Percentiles rank a stretch among this genome's conserved stretches.
These are phyloP conservation scores for Xenus cinereus DNA, from an alignment of 2,113 vertebrate genomes.

Conservation along the genomic window DNA sequence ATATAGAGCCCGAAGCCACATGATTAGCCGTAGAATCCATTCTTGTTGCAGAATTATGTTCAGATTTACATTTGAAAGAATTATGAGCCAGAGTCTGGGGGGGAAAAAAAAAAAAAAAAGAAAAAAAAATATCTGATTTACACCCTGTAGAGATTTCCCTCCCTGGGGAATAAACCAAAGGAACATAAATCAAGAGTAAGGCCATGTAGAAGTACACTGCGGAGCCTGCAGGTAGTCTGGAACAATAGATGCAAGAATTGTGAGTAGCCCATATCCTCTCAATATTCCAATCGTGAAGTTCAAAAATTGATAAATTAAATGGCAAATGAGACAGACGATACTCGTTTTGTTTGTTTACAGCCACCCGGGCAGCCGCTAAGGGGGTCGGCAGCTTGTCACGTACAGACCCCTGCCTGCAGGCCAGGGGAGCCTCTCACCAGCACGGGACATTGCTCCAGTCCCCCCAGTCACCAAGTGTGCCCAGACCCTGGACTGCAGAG, in stretches of 20 bases:
- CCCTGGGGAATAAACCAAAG: slow-evolving; percentile 7
- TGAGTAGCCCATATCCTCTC: not conserved
- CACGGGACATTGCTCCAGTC: fast-evolving
- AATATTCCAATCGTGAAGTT: not conserved
- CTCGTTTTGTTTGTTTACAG: not conserved
- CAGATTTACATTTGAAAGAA: slow-evolving; percentile 60
- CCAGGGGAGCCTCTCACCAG: not conserved
- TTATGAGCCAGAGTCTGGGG: not conserved
- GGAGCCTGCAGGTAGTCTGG: not conserved
- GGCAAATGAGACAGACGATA: not conserved
- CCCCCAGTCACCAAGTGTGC: fast-evolving
- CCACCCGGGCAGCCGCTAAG: not conserved
- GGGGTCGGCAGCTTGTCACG: no score
- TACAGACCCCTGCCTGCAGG: not conserved
- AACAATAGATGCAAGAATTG: not conserved
- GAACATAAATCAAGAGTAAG: not conserved
- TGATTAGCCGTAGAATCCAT: not conserved
- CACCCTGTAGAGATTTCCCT: slow-evolving; percentile 12
- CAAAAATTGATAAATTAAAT: not conserved
- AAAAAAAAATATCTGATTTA: not conserved
- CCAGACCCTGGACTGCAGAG: fast-evolving
- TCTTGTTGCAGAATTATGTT: slow-evolving; percentile 36
- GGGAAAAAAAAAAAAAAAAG: not conserved
- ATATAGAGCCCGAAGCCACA: not conserved
- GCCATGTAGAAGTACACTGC: not conserved